Percentiles rank a stretch among this genome's conserved stretches.
Conservation (phyloP, 1,140 invertebrate species). For the Gonioctena quinquepunctata region DNA sequence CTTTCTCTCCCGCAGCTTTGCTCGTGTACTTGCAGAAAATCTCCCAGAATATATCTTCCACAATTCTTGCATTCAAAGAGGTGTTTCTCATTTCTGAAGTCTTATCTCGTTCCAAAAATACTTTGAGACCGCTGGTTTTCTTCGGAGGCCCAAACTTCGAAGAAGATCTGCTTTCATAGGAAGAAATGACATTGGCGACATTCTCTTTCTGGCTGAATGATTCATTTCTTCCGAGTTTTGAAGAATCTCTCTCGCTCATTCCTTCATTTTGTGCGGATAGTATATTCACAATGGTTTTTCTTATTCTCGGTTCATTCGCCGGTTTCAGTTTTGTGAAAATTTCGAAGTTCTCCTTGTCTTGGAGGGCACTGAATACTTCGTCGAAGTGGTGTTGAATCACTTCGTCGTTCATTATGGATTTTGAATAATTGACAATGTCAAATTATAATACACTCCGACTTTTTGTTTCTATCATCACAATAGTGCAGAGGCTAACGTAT, state of each 20-base stretch:
- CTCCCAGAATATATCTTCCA: conserved; percentile 28
- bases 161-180: neutral
- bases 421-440: conserved; percentile 1
- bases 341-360: conserved; percentile 34
- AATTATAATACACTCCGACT: too few species aligned
- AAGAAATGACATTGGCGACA: neutral
- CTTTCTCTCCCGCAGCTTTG: conserved; percentile 18
- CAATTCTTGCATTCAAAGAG: conserved; percentile 23
- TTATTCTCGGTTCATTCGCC: conserved; percentile 15
- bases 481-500: too few species aligned
- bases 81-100: neutral
- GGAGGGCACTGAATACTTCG: conserved; percentile 31
- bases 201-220: neutral
- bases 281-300: conserved; percentile 28
- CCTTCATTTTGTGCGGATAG: neutral
- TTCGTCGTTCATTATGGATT: conserved; percentile 32
- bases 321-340: conserved; percentile 32
- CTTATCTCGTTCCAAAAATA: neutral
- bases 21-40: conserved; percentile 26
- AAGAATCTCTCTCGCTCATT: neutral
- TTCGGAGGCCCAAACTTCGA: neutral
- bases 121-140: neutral
- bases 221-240: neutral
- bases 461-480: too few species aligned
- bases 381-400: conserved; percentile 35